Base-by-base conservation (phyloP, 2,888 invertebrate species). In the Hydrotaea diabolus region DNA sequence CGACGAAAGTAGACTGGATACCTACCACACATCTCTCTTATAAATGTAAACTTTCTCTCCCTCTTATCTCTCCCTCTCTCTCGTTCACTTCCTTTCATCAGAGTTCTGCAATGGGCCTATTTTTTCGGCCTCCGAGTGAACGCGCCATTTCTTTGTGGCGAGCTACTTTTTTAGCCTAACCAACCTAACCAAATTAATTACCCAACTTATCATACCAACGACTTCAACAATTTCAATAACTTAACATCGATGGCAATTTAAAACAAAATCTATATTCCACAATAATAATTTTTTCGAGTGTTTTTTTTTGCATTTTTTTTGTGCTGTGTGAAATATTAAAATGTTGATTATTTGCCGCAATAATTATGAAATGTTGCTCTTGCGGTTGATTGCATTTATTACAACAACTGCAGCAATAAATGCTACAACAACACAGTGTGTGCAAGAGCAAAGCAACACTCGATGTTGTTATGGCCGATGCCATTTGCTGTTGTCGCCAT, bases 311-410 rank as follows among this genome's bases (percentile, higher is more conserved):
- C 23, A 15, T 66, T 39, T 17, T 39, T 66, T 43, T 66, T 59
- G 8, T 59, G 26, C 19, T 64, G 11, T 66, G 13, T 11, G 13
- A 75, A 62, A 46, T 77, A 76, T 53, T 69, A 79, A 84, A 79
- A 73, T 77, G 43, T 82, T 85, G 82, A 85, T 82, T 85, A 82
- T 82, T 82, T 85, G 85, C 85, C 82, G 77, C 82, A 85, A 85
- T 77, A 85, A 85, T 85, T 85, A 85, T 85, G 85, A 85, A 85
- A 85, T 79, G 85, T 85, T 85, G 82, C 79, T 77, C 71, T 82
- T 85, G 85, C 82, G 85, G 85, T 85, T 82, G 85, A 85, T 82
- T 85, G 82, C 79, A 57, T 85, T 85, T 71, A 62, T 62, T 62
- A 74, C 26, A 64, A 62, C 66, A 77, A 64, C 15, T 7, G 31